Conservation (phyloP, 2,797 vertebrate species). For the Gallinago stenura region DNA sequence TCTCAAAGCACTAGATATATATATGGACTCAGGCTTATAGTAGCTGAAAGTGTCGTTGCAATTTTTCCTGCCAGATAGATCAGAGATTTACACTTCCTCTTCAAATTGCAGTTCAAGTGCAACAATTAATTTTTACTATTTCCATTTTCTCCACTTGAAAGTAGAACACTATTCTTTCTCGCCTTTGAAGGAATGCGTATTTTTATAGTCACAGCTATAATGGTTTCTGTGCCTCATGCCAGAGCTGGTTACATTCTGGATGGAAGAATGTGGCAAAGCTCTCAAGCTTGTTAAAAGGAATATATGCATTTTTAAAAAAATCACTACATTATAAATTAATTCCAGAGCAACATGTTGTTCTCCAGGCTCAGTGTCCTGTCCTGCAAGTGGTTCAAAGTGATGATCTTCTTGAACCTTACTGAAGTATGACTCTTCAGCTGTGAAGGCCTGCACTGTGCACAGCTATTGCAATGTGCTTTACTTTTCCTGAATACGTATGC, state of each 20-base stretch:
- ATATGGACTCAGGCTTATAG: not conserved
- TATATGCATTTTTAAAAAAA: not conserved
- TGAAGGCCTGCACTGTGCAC: constrained; percentile 44
- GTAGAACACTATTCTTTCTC: constrained; percentile 23
- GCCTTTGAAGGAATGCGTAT: not conserved
- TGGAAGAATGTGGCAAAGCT: constrained; percentile 38
- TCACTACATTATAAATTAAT: not conserved
- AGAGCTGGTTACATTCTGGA: constrained; percentile 37
- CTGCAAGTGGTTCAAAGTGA: constrained; percentile 37
- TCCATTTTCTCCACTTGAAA: constrained; percentile 36
- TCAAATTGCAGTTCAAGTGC: constrained; percentile 36
- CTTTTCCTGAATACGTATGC: not conserved
- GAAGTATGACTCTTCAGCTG: constrained; percentile 29
- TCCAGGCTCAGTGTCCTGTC: constrained; percentile 36
- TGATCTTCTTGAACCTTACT: constrained; percentile 22
- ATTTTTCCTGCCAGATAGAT: constrained; percentile 36
- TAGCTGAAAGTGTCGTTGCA: constrained; percentile 12
- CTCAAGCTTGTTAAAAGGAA: constrained; percentile 27
- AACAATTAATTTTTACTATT: constrained; percentile 51
- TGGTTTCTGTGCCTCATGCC: constrained; percentile 48
- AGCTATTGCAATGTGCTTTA: constrained; percentile 59
- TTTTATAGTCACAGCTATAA: constrained; percentile 47
- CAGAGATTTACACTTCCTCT: constrained; percentile 34
- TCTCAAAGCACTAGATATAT: not conserved
- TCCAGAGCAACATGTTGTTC: constrained; percentile 37